phyloP scores from a whole-genome alignment of 2,888 invertebrate genomes.

The Clanis bilineata region DNA sequence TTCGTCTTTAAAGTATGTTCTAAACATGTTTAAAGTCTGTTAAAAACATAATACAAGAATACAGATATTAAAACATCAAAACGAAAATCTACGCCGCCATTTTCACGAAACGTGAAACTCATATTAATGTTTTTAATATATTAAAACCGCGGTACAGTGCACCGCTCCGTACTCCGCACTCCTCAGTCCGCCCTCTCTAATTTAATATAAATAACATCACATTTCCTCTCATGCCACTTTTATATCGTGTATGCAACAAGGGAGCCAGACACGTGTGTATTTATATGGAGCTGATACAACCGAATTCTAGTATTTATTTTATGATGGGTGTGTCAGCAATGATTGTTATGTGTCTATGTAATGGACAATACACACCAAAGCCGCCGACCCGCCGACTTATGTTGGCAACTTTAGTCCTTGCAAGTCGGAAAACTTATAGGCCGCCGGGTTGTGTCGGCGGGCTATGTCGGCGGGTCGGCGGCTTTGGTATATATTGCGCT shows the following conservation, averaged over 20 bases:
- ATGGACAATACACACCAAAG: too few species aligned
- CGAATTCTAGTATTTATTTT: neutral
- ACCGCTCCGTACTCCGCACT: neutral
- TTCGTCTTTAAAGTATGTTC: too few species aligned
- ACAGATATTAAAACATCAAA: neutral
- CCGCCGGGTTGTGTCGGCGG: too few species aligned
- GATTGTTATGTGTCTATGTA: too few species aligned
- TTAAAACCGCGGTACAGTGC: neutral
- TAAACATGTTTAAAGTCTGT: too few species aligned
- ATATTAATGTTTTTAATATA: conserved; percentile 1
- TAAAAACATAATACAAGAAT: neutral
- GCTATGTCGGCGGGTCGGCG: too few species aligned
- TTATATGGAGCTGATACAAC: conserved; percentile 42
- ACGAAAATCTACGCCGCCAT: neutral
- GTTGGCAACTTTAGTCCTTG: too few species aligned
- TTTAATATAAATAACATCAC: conserved; percentile 70
- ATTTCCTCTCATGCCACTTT: conserved; percentile 56
- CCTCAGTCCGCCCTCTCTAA: conserved; percentile 43
- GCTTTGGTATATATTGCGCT: too few species aligned
- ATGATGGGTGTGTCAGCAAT: too few species aligned
- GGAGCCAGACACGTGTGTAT: conserved; percentile 39
- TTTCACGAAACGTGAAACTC: neutral
- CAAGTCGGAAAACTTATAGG: too few species aligned
- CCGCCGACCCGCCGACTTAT: too few species aligned
- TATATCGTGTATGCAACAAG: conserved; percentile 55